Conservation (phyloP, 37 sponge, comb jelly and placozoan species). For the Geodia barretti region DNA sequence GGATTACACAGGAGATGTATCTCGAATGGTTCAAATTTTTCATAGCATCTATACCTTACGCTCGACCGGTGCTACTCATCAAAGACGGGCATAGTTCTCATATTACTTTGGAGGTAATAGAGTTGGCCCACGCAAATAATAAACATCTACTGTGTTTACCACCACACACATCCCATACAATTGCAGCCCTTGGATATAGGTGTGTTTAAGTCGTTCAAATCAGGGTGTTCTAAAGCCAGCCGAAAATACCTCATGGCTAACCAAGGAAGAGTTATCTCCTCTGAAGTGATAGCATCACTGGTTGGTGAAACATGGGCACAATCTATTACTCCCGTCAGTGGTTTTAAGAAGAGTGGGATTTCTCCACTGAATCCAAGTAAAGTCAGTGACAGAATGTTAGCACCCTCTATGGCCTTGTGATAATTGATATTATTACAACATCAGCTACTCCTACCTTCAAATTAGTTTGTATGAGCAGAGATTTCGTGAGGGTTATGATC, state of each 20-base stretch:
- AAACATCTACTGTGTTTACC: constrained; percentile 55
- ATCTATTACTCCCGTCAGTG: constrained; percentile 48
- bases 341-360: constrained; percentile 61
- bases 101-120: constrained; percentile 53
- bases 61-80: constrained; percentile 49
- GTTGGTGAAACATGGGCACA: constrained; percentile 31
- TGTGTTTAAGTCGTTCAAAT: constrained; percentile 62
- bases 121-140: constrained; percentile 58
- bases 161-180: constrained; percentile 59
- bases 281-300: constrained; percentile 44
- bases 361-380: constrained; percentile 54
- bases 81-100: constrained; percentile 76
- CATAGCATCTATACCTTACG: constrained; percentile 31
- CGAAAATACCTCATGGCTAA: constrained; percentile 4
- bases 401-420: constrained; percentile 64
- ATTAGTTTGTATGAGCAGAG: constrained; percentile 25
- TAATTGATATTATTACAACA: no score
- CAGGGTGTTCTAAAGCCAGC: constrained; percentile 47
- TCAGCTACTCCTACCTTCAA: constrained; percentile 19
- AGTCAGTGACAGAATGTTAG: constrained; percentile 41
- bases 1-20: constrained; percentile 54
- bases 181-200: constrained; percentile 67
- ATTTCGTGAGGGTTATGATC: constrained; percentile 40
- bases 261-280: constrained; percentile 59
- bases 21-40: constrained; percentile 64